Conservation (phyloP, 2,888 invertebrate species). For the Trilocha varians region DNA sequence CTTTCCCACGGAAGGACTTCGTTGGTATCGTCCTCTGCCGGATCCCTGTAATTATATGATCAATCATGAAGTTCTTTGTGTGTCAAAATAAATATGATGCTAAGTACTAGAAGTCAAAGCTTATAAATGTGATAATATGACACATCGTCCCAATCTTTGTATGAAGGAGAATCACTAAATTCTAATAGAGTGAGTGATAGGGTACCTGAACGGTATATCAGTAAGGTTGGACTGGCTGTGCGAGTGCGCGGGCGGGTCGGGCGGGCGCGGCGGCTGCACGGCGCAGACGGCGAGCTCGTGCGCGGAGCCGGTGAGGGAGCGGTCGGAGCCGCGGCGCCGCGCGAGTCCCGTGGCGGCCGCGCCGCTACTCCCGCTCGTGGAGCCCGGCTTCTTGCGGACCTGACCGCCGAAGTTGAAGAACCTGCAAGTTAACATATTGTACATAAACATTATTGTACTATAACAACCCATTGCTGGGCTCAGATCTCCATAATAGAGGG, state of each 20-base stretch:
- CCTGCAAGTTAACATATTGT: no score
- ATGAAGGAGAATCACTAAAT: no score
- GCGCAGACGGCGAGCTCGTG: slow-evolving; percentile 86
- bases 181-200: background rate
- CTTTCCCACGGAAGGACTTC: slow-evolving; percentile 55
- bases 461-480: no score
- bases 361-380: slow-evolving; percentile 41
- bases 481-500: no score
- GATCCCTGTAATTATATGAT: slow-evolving; percentile 33
- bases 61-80: background rate
- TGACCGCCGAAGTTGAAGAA: slow-evolving; percentile 94
- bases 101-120: no score
- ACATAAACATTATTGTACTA: no score
- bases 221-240: slow-evolving; percentile 93
- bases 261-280: slow-evolving; percentile 63
- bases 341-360: slow-evolving; percentile 48
- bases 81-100: no score
- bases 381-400: slow-evolving; percentile 86
- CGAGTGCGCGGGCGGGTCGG: slow-evolving; percentile 89
- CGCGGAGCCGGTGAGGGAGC: slow-evolving; percentile 87
- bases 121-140: no score
- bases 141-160: no score
- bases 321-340: slow-evolving; percentile 86
- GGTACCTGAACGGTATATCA: slow-evolving; percentile 85
- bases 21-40: slow-evolving; percentile 49